Evolutionary conservation across 2,113 vertebrate genomes (phyloP).

Genomic region (Falco punctatus): DNA sequence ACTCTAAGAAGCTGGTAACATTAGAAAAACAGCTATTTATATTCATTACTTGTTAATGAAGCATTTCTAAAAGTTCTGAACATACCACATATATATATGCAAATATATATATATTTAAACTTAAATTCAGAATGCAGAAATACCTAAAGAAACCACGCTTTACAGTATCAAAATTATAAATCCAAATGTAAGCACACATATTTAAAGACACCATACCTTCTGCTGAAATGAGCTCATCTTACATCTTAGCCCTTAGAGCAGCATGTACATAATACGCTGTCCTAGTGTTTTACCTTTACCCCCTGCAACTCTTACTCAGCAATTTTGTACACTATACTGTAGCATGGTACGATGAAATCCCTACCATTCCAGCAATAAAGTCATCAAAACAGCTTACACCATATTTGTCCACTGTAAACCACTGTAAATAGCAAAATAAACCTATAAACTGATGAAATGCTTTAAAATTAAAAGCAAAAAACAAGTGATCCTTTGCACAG

Average conservation of each 20-base stretch:
- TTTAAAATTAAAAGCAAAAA: neutral
- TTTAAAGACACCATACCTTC: neutral
- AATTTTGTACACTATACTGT: neutral
- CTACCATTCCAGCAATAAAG: neutral
- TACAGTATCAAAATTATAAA: slow-evolving; percentile 20
- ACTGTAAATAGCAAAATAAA: neutral
- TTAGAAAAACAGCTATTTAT: neutral
- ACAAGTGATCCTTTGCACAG: neutral
- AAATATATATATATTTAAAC: slow-evolving; percentile 10
- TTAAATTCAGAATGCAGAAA: slow-evolving; percentile 21
- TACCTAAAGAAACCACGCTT: neutral
- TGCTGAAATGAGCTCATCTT: neutral
- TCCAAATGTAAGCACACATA: neutral
- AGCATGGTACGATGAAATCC: neutral
- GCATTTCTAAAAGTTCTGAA: neutral
- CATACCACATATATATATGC: neutral
- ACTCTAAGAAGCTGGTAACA: slow-evolving; percentile 18
- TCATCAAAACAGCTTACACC: neutral
- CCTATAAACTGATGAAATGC: neutral
- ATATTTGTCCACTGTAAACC: neutral
- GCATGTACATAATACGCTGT: neutral
- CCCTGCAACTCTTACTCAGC: neutral
- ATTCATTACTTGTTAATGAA: slow-evolving; percentile 23
- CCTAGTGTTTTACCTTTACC: neutral
- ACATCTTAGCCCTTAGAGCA: neutral